These are phyloP conservation scores for Leptopilina syphax DNA, from an alignment of 2,888 invertebrate genomes.

Conservation along the genomic window DNA sequence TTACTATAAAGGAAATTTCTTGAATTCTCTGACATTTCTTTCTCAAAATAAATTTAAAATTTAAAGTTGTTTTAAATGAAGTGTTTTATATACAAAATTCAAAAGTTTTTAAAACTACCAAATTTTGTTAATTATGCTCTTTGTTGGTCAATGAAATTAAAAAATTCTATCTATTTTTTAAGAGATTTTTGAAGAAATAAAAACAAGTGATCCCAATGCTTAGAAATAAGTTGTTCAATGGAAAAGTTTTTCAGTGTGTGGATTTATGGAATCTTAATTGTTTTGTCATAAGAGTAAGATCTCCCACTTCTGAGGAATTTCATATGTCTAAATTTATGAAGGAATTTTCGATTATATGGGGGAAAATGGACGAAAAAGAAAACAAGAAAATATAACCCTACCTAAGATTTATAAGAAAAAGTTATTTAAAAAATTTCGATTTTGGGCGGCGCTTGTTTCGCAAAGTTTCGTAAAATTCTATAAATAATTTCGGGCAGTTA, in stretches of 20 bases:
- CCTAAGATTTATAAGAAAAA: slow-evolving; percentile 50
- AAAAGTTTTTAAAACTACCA: no score
- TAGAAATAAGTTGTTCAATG: neutral
- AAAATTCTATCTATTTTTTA: no score
- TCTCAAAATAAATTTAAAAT: no score
- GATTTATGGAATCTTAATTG: no score
- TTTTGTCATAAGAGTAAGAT: no score
- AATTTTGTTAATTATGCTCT: no score
- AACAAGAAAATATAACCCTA: slow-evolving; percentile 2
- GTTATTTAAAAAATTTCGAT: slow-evolving; percentile 52
- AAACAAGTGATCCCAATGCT: no score
- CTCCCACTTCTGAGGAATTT: neutral
- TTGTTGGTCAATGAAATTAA: no score
- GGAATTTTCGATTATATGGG: neutral
- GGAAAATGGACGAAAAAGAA: neutral
- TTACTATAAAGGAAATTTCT: slow-evolving; percentile 2
- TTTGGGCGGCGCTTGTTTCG: slow-evolving; percentile 61
- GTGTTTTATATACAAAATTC: no score
- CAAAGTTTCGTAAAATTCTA: slow-evolving; percentile 74
- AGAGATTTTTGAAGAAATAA: no score
- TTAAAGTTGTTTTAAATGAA: no score
- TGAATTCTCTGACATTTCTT: slow-evolving; percentile 34
- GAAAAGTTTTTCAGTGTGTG: neutral
- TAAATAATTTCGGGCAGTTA: slow-evolving; percentile 72
- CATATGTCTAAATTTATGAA: neutral